phyloP scores from a whole-genome alignment of 2,113 vertebrate species.

The Syrmaticus mikado region DNA sequence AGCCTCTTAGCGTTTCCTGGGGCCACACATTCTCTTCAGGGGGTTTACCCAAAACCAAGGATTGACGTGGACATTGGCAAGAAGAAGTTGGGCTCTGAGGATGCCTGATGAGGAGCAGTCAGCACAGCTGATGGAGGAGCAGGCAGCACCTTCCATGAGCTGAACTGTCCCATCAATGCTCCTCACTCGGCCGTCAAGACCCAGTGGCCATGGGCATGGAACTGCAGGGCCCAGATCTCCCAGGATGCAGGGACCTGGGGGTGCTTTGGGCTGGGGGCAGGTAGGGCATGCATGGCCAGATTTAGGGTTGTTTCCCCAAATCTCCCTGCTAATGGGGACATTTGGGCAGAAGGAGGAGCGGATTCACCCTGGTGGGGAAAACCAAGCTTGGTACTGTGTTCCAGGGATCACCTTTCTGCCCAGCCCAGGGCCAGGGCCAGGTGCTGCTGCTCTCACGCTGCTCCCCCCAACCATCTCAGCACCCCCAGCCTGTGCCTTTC shows the following conservation, averaged over 20 bases:
- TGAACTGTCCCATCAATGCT: fast-evolving
- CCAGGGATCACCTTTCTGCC: not conserved
- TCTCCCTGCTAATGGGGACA: not conserved
- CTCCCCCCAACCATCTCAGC: fast-evolving
- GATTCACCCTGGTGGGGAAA: not conserved
- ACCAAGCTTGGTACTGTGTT: not conserved
- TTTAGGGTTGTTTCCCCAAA: not conserved
- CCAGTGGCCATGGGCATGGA: fast-evolving
- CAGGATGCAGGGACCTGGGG: fast-evolving
- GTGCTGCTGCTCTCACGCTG: not conserved
- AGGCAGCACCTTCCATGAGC: fast-evolving
- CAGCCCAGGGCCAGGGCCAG: not conserved
- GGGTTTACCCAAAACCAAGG: no score
- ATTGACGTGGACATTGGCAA: no score
- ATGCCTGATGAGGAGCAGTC: fast-evolving
- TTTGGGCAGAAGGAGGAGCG: not conserved
- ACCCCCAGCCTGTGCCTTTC: not conserved
- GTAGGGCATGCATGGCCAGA: not conserved
- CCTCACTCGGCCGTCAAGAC: fast-evolving
- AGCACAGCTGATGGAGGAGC: not conserved
- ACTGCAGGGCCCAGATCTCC: not conserved
- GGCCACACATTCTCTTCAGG: no score
- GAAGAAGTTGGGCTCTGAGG: not conserved
- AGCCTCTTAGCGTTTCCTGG: no score
- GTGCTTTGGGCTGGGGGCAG: not conserved